Conservation (phyloP, 2,888 invertebrate genomes). For the Heterodera filipjevi region DNA sequence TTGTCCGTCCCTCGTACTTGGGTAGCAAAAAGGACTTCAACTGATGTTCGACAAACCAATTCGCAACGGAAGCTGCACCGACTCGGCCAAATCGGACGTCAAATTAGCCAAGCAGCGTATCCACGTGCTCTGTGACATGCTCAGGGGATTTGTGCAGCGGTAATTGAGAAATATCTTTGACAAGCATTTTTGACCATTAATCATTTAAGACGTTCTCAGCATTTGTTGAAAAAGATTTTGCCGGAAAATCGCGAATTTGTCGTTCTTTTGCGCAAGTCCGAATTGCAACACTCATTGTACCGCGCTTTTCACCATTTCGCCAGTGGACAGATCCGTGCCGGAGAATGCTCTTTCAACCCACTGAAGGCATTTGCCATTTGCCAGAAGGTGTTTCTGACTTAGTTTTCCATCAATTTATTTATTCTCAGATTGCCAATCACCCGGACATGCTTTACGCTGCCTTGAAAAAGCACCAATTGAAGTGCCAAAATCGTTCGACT, state of each 20-base stretch:
- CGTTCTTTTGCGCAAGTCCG: conserved; percentile 83
- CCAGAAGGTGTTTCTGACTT: conserved; percentile 77
- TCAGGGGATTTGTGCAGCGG: conserved; percentile 94
- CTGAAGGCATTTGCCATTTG: conserved; percentile 91
- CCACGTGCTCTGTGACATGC: conserved; percentile 88
- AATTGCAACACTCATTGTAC: conserved; percentile 86
- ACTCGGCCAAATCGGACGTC: conserved; percentile 91
- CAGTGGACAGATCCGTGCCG: conserved; percentile 65
- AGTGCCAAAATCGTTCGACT: neutral
- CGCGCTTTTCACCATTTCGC: conserved; percentile 84
- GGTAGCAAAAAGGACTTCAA: conserved; percentile 95
- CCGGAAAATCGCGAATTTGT: conserved; percentile 95
- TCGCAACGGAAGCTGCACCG: conserved; percentile 90
- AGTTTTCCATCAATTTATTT: conserved; percentile 30
- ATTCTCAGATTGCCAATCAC: conserved; percentile 69
- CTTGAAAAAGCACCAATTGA: conserved; percentile 35
- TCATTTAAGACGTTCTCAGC: conserved; percentile 79
- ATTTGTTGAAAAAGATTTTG: conserved; percentile 85
- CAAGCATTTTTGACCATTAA: neutral
- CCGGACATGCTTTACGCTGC: conserved; percentile 67
- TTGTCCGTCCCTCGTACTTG: conserved; percentile 93
- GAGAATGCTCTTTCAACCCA: conserved; percentile 76
- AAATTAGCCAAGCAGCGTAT: conserved; percentile 91
- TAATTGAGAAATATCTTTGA: conserved; percentile 61
- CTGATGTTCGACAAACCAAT: conserved; percentile 99